These are phyloP conservation scores for Saguinus imperator DNA, from an alignment of 2,113 vertebrate species.

Conservation along the genomic window DNA sequence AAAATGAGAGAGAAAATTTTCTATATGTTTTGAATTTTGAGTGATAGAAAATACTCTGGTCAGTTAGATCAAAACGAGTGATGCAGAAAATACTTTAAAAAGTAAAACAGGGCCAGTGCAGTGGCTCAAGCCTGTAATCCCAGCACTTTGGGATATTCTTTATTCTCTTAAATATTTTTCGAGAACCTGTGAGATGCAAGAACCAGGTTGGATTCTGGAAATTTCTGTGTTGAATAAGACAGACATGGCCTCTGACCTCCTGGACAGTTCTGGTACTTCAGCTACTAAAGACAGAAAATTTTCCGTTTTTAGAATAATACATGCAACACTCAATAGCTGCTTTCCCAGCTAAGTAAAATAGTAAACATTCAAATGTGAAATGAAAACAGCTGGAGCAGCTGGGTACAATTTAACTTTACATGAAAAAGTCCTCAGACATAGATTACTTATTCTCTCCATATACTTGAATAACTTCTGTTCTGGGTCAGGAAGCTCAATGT, in stretches of 20 bases:
- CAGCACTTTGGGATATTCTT: background rate
- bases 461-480: slow-evolving; percentile 51
- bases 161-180: background rate
- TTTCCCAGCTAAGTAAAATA: slow-evolving; percentile 70
- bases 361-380: slow-evolving; percentile 78
- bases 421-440: slow-evolving; percentile 65
- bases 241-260: slow-evolving; percentile 42
- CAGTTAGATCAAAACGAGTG: slow-evolving; percentile 33
- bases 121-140: too few relatives aligned
- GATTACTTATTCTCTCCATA: slow-evolving; percentile 68
- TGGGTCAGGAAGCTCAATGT: slow-evolving; percentile 40
- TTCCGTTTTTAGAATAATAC: slow-evolving; percentile 53
- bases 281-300: slow-evolving; percentile 1
- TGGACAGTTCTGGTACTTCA: slow-evolving; percentile 38
- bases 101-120: background rate
- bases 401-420: slow-evolving; percentile 75
- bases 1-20: background rate
- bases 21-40: slow-evolving; percentile 23
- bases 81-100: background rate
- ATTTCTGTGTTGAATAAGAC: background rate
- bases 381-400: slow-evolving; percentile 77
- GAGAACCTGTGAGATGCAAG: background rate
- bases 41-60: background rate
- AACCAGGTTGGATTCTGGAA: background rate
- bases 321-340: slow-evolving; percentile 49